Conservation (phyloP, 2,797 vertebrate species). For the Alectoris magna region DNA sequence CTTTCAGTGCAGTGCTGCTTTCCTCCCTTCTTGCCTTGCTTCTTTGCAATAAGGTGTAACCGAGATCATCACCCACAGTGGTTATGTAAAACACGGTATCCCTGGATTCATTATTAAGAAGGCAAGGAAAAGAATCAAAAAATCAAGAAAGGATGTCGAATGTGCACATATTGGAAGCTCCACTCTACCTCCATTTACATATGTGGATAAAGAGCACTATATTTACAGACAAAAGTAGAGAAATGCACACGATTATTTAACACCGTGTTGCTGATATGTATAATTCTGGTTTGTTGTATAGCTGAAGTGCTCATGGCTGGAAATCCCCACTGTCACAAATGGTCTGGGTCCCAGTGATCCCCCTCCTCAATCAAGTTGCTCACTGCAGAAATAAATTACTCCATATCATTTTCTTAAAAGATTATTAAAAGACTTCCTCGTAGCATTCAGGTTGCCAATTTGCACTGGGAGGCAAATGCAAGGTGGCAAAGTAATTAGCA, state of each 20-base stretch:
- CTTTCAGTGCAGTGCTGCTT: background rate
- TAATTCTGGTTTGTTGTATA: slow-evolving; percentile 4
- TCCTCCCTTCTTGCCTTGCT: background rate
- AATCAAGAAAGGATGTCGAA: background rate
- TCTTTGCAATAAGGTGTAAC: background rate
- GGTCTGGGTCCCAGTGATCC: background rate
- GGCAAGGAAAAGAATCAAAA: background rate
- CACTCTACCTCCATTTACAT: background rate
- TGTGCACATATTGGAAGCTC: background rate
- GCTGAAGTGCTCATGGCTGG: background rate
- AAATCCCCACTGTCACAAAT: background rate
- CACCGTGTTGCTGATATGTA: background rate
- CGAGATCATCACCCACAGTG: background rate
- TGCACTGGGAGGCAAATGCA: slow-evolving; percentile 55
- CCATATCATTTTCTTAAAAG: background rate
- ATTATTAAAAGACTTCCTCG: slow-evolving; percentile 27
- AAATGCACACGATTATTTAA: background rate
- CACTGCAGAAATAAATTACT: slow-evolving; percentile 25
- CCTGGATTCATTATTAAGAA: background rate
- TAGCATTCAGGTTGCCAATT: slow-evolving; percentile 46
- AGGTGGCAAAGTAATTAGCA: slow-evolving; percentile 51
- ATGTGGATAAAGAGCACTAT: background rate
- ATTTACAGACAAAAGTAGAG: background rate
- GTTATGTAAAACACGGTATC: background rate
- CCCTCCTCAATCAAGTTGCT: background rate